phyloP scores from a whole-genome alignment of 2,113 vertebrate species.

The Manacus vitellinus region DNA sequence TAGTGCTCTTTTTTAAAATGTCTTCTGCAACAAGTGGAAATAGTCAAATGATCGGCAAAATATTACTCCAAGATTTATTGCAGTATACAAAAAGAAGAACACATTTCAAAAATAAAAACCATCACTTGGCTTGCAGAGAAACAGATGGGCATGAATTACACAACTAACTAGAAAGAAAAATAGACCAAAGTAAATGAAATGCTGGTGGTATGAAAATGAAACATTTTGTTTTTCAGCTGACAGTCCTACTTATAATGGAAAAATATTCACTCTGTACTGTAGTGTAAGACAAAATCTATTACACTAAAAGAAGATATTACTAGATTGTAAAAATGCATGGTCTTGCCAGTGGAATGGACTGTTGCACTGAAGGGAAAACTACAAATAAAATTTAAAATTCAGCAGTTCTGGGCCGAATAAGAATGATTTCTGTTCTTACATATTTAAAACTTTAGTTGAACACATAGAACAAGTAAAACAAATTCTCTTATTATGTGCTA shows the following conservation, averaged over 20 bases:
- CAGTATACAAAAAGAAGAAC: slow-evolving; percentile 27
- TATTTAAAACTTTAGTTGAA: background rate
- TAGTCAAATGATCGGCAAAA: background rate
- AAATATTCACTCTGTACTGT: slow-evolving; percentile 41
- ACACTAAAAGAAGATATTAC: background rate
- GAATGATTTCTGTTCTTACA: background rate
- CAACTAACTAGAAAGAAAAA: slow-evolving; percentile 47
- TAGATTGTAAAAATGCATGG: background rate
- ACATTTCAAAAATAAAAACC: slow-evolving; percentile 24
- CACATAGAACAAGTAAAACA: background rate
- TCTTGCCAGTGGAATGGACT: background rate
- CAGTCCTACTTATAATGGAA: slow-evolving; percentile 43
- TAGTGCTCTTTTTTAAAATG: background rate
- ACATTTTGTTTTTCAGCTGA: background rate
- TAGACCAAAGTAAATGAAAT: slow-evolving; percentile 37
- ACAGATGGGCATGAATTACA: slow-evolving; percentile 61
- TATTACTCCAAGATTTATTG: slow-evolving; percentile 18
- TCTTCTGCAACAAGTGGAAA: background rate
- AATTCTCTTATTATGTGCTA: background rate
- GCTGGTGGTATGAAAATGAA: slow-evolving; percentile 18
- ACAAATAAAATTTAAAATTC: background rate
- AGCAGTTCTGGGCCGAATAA: background rate
- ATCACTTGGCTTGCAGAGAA: slow-evolving; percentile 24
- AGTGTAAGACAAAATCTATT: slow-evolving; percentile 46
- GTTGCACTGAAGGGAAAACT: background rate